Base-by-base conservation (phyloP, 2,888 invertebrate genomes). In the Hemithea aestivaria region DNA sequence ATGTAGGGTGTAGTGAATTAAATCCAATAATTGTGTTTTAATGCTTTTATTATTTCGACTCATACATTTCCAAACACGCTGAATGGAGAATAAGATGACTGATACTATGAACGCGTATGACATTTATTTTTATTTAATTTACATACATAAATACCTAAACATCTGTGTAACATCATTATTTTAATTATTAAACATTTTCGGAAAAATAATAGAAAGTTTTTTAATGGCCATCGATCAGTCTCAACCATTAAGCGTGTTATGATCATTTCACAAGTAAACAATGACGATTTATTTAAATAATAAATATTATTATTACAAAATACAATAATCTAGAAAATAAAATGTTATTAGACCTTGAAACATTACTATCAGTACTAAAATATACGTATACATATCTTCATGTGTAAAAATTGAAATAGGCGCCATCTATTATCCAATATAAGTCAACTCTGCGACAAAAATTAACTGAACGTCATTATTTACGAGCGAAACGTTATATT, bases 11-110 rank as follows among this genome's bases (percentile, higher is more conserved):
- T n/a, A n/a, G 11, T 7, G 28, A 40, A 32, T 24, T 6, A 40
- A 16, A 35, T 2, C 1, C 35, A 2, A 7, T 6, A 43, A 43
- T 36, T 50, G 36, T 45, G 35, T 45, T 44, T 49, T 40, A 33
- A 35, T 34, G 40, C 26, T 47, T 32, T 51, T 44, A 46, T 59
- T 52, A 56, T 45, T 56, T 51, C 79, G 71, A 77, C 66, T 73
- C 72, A 79, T 37, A 42, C 76, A 77, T 67, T 68, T 69, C 64
- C 73, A 80, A 73, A 80, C 79, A 83, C 80, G 75, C 81, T 66
- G 73, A 76, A 81, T 81, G 79, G 74, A 62, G 60, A 72, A 64
- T 73, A 75, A 71, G 72, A 77, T 62, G 79, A 78, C 75, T 70
- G 73, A 75, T 73, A 79, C 67, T 76, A 75, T 75, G 66, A 76